A percentile compares a stretch with the other conserved stretches of the same genome.
Conservation (phyloP, 37 sponge, comb jelly and placozoan species). For the Cliona cf. orientalis region DNA sequence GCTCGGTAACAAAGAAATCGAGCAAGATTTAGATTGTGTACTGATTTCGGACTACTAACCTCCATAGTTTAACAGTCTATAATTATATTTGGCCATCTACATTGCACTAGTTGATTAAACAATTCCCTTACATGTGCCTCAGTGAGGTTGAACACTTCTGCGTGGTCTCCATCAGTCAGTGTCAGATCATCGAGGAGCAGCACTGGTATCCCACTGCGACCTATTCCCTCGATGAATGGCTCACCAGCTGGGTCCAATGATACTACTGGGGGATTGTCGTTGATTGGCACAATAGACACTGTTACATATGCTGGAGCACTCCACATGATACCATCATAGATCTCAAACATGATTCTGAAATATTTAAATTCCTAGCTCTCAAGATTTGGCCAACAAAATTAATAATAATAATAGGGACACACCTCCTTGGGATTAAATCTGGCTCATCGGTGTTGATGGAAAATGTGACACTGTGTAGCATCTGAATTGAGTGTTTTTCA, state of each 20-base stretch:
- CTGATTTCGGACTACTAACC: too few relatives aligned
- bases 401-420: background rate
- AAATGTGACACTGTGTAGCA: slow-evolving; percentile 41
- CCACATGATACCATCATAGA: slow-evolving; percentile 50
- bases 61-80: too few relatives aligned
- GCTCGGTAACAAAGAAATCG: too few relatives aligned
- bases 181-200: slow-evolving; percentile 7
- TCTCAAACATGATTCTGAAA: slow-evolving; percentile 39
- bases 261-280: slow-evolving; percentile 52
- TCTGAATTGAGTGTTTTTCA: slow-evolving; percentile 22
- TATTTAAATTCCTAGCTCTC: background rate
- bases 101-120: too few relatives aligned
- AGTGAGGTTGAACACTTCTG: slow-evolving; percentile 32
- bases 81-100: too few relatives aligned
- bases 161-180: slow-evolving; percentile 49
- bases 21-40: too few relatives aligned
- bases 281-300: slow-evolving; percentile 36
- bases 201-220: slow-evolving; percentile 4
- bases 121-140: slow-evolving; percentile 22
- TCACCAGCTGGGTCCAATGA: slow-evolving; percentile 7
- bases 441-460: slow-evolving; percentile 38
- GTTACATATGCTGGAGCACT: slow-evolving; percentile 53
- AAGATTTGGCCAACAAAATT: background rate
- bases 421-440: slow-evolving; percentile 33
- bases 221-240: slow-evolving; percentile 52